A percentile compares a stretch with the other conserved stretches of the same genome.
These are phyloP conservation scores for Rhynchotus rufescens DNA, from an alignment of 2,797 vertebrate genomes.

Conservation along the genomic window DNA sequence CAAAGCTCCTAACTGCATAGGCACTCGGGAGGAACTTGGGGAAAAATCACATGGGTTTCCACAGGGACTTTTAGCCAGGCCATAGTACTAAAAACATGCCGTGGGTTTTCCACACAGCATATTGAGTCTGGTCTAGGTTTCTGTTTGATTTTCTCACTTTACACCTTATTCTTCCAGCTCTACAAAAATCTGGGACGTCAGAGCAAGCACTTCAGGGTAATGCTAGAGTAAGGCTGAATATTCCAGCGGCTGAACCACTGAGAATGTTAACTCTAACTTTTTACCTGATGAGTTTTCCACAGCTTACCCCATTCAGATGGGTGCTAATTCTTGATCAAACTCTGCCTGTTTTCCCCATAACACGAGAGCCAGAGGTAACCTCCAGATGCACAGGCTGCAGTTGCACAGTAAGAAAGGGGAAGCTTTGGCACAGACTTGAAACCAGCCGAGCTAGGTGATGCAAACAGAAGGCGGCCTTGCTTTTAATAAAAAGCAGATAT, in stretches of 20 bases:
- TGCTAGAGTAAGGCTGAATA: background rate
- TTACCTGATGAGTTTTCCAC: background rate
- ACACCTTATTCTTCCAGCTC: background rate
- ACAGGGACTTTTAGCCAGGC: background rate
- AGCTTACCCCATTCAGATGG: background rate
- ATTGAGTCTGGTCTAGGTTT: background rate
- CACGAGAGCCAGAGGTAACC: background rate
- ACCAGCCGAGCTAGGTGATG: too few relatives aligned
- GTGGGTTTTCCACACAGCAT: background rate
- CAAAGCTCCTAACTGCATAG: background rate
- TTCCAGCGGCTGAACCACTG: fast-evolving
- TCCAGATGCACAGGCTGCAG: background rate
- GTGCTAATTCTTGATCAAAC: background rate
- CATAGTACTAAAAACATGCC: fast-evolving
- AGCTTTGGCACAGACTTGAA: background rate
- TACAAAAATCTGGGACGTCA: background rate
- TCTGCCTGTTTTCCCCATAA: too few relatives aligned
- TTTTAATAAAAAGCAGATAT: background rate
- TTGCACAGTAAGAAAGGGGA: fast-evolving
- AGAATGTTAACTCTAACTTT: background rate
- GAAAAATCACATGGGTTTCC: background rate
- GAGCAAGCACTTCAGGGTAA: background rate
- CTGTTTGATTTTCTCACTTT: background rate
- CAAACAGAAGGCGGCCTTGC: background rate
- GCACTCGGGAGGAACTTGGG: background rate